phyloP scores from a whole-genome alignment of 2,888 invertebrate species.

The Sepiola atlantica region DNA sequence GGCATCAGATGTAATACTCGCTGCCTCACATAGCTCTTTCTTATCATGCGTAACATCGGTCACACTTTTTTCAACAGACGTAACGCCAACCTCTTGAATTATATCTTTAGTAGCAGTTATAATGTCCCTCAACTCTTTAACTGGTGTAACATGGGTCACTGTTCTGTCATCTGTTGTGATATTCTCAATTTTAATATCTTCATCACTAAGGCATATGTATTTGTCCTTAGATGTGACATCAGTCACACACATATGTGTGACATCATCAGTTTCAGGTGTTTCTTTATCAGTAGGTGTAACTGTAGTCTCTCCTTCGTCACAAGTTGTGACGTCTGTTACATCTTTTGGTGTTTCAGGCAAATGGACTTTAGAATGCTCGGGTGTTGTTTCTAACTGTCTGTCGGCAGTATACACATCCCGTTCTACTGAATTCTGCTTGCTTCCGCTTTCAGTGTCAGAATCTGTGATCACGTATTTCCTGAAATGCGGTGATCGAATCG shows the following conservation, averaged over 20 bases:
- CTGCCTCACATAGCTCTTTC: neutral
- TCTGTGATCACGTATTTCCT: neutral
- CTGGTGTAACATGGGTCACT: neutral
- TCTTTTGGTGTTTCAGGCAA: neutral
- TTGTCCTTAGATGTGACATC: no score
- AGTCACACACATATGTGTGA: no score
- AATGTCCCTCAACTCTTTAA: neutral
- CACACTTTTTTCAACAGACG: neutral
- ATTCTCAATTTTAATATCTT: no score
- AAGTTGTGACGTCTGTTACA: neutral
- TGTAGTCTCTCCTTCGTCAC: neutral
- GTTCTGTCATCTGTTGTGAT: neutral
- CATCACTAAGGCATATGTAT: no score
- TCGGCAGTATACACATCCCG: neutral
- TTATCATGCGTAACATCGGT: neutral
- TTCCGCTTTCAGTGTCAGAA: neutral
- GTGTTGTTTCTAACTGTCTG: neutral
- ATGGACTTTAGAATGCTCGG: neutral
- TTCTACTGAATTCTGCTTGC: neutral
- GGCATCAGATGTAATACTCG: neutral
- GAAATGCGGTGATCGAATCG: neutral
- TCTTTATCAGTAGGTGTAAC: neutral
- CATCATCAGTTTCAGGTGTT: no score
- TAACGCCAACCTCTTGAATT: neutral
- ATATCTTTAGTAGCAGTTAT: neutral